Conservation (phyloP, 1,140 invertebrate genomes). For the Hydropsyche tenuis region DNA sequence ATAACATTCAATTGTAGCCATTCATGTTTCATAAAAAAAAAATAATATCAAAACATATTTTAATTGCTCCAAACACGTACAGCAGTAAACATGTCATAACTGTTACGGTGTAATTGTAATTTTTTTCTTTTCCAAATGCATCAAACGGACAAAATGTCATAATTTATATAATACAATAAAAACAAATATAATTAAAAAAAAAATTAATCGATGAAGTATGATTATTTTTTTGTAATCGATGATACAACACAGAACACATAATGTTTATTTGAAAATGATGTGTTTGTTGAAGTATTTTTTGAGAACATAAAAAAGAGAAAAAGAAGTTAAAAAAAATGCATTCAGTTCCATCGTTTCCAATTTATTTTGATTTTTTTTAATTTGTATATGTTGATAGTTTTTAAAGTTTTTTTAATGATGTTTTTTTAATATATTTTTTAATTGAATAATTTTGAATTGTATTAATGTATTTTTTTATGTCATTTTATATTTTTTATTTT, state of each 20-base stretch:
- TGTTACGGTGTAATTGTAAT: conserved; percentile 2
- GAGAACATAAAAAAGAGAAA: conserved; percentile 3
- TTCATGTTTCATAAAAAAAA: not conserved
- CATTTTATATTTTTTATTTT: not conserved
- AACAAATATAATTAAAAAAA: not conserved
- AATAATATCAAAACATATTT: not conserved
- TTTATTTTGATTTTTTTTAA: not conserved
- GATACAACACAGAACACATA: conserved; percentile 20
- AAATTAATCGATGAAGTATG: conserved; percentile 24
- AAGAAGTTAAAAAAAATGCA: not conserved
- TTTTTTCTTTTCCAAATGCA: not conserved
- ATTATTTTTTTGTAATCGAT: conserved; percentile 14
- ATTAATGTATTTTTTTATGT: too few species aligned
- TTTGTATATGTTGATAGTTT: conserved; percentile 6
- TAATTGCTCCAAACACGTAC: not conserved
- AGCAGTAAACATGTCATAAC: not conserved
- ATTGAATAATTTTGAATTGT: not conserved
- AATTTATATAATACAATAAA: not conserved
- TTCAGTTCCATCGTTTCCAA: conserved; percentile 25
- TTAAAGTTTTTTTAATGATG: not conserved
- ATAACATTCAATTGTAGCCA: not conserved
- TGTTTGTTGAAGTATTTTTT: conserved; percentile 22
- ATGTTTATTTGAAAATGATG: conserved; percentile 11
- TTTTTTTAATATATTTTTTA: not conserved
- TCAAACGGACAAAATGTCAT: not conserved